A percentile compares a stretch with the other conserved stretches of the same genome.
phyloP scores from a whole-genome alignment of 2,888 invertebrate genomes.

The Drosophila yooni region DNA sequence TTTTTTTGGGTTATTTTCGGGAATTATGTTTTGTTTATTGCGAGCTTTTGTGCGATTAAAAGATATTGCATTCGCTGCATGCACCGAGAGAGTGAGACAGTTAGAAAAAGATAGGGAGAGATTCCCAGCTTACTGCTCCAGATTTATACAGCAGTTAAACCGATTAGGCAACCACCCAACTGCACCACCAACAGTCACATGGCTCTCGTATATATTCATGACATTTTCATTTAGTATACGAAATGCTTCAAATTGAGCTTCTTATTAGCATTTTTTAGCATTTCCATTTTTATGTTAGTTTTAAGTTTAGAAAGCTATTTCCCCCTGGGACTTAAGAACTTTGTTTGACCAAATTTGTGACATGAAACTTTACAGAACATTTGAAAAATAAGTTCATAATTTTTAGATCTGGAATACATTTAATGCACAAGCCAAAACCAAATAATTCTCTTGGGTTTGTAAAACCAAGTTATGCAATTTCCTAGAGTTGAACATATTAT shows the following conservation, averaged over 20 bases:
- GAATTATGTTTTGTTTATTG: slow-evolving; percentile 62
- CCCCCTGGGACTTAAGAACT: background rate
- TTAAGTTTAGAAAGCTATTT: background rate
- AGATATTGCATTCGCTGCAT: slow-evolving; percentile 38
- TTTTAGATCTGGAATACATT: background rate
- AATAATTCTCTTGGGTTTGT: too few relatives aligned
- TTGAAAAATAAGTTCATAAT: background rate
- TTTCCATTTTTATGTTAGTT: background rate
- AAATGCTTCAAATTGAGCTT: slow-evolving; percentile 8
- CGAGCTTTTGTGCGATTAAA: slow-evolving; percentile 46
- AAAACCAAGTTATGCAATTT: background rate
- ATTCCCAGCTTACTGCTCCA: slow-evolving; percentile 51
- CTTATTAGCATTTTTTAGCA: background rate
- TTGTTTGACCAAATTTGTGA: background rate
- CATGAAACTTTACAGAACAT: background rate
- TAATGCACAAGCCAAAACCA: background rate
- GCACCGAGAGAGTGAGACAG: background rate
- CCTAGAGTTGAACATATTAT: background rate
- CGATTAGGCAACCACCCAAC: slow-evolving; percentile 47
- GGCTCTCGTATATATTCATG: background rate
- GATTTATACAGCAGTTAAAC: slow-evolving; percentile 53
- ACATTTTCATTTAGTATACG: slow-evolving; percentile 16
- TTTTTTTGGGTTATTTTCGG: slow-evolving; percentile 30
- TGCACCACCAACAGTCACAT: slow-evolving; percentile 10
- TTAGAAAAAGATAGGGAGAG: background rate